Evolutionary conservation across 1,140 invertebrate species (phyloP).

Genomic region (Amphibalanus amphitrite): DNA sequence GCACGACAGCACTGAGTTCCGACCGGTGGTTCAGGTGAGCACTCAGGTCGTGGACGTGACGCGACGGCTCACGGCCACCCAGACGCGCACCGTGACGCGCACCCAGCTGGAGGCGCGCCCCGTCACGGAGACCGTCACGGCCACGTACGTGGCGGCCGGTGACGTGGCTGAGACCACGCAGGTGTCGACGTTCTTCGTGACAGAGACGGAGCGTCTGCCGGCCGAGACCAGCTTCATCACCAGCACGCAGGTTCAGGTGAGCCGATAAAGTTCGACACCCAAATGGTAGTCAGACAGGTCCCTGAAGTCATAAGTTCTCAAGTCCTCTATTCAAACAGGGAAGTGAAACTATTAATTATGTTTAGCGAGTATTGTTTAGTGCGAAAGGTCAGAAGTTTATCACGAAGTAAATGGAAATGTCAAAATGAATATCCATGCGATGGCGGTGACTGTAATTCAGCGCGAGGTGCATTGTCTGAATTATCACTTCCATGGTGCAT

Average conservation of each 20-base stretch:
- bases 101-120: background rate
- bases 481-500: no score
- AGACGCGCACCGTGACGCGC: background rate
- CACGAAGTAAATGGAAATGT: no score
- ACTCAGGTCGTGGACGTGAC: background rate
- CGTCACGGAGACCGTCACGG: background rate
- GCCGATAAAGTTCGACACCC: no score
- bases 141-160: background rate
- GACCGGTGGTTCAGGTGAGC: background rate
- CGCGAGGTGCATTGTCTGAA: no score
- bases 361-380: no score
- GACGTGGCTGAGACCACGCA: background rate
- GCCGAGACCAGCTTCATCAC: background rate
- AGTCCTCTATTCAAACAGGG: no score
- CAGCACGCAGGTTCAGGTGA: background rate
- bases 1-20: background rate
- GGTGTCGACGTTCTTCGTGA: background rate
- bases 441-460: no score
- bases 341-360: no score
- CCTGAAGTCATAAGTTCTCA: no score
- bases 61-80: background rate
- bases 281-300: no score
- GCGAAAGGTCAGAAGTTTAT: no score
- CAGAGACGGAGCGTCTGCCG: background rate
- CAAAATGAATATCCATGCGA: no score